A percentile compares a stretch with the other conserved stretches of the same genome.
These are phyloP conservation scores for Odontomyia ornata DNA, from an alignment of 2,888 invertebrate genomes.

Conservation along the genomic window DNA sequence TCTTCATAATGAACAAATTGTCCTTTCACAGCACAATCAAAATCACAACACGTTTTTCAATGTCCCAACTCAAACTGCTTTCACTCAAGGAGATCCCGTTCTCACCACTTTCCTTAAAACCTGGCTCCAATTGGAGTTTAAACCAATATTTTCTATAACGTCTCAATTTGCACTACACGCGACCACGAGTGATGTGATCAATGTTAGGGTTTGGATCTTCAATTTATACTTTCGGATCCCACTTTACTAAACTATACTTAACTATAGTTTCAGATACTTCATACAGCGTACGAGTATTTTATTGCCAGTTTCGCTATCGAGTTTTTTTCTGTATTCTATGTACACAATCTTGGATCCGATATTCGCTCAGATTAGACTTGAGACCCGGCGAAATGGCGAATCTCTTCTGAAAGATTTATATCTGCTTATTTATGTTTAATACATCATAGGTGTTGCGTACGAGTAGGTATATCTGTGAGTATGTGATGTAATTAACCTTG, in stretches of 20 bases:
- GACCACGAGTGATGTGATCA: slow-evolving; percentile 5
- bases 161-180: not conserved
- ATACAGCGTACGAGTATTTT: too few relatives aligned
- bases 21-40: not conserved
- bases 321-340: not conserved
- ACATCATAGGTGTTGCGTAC: too few relatives aligned
- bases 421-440: too few relatives aligned
- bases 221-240: slow-evolving; percentile 40
- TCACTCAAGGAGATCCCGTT: not conserved
- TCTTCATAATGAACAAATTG: slow-evolving; percentile 39
- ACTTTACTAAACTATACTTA: not conserved
- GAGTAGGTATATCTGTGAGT: not conserved
- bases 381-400: too few relatives aligned
- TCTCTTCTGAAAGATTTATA: too few relatives aligned
- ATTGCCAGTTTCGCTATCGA: not conserved
- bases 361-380: not conserved
- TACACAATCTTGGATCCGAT: not conserved
- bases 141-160: not conserved
- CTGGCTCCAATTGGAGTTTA: too few relatives aligned
- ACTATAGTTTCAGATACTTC: too few relatives aligned
- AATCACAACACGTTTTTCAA: not conserved
- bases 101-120: too few relatives aligned
- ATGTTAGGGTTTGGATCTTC: slow-evolving; percentile 10
- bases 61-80: not conserved
- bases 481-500: not conserved